Percentiles rank a stretch among this genome's conserved stretches.
Conservation (phyloP, 2,797 vertebrate species). For the Crenichthys baileyi region DNA sequence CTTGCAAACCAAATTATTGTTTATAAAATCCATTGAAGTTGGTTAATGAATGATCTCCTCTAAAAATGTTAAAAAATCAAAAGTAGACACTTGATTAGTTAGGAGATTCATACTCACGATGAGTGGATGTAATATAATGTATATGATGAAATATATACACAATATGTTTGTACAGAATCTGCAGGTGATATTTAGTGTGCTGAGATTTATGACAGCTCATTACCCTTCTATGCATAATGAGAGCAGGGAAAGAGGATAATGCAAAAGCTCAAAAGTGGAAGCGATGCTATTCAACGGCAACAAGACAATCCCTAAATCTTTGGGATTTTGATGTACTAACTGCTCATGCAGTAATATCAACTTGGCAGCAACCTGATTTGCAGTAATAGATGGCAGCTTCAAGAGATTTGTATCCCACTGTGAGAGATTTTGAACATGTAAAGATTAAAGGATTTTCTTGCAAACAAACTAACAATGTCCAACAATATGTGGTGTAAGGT, state of each 20-base stretch:
- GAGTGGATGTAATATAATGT: neutral
- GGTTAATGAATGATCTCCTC: neutral
- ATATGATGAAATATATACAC: neutral
- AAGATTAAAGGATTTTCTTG: constrained; percentile 1
- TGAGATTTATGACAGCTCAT: neutral
- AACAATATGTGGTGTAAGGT: neutral
- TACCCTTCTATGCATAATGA: neutral
- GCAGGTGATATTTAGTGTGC: neutral
- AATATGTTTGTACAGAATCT: neutral
- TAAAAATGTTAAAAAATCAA: neutral
- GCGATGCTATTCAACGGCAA: neutral
- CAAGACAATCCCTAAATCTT: neutral
- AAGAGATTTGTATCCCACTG: constrained; percentile 1
- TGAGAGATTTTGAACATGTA: neutral
- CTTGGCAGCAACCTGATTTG: constrained; percentile 3
- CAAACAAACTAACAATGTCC: neutral
- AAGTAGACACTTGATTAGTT: neutral
- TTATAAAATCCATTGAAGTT: neutral
- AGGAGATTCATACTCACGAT: neutral
- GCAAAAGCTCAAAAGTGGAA: neutral
- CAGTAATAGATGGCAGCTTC: constrained; percentile 1
- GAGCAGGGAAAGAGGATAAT: neutral
- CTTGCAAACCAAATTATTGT: neutral
- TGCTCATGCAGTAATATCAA: neutral
- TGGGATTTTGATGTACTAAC: neutral